phyloP scores from a whole-genome alignment of 1,140 invertebrate genomes.

The Parasteatoda tepidariorum region DNA sequence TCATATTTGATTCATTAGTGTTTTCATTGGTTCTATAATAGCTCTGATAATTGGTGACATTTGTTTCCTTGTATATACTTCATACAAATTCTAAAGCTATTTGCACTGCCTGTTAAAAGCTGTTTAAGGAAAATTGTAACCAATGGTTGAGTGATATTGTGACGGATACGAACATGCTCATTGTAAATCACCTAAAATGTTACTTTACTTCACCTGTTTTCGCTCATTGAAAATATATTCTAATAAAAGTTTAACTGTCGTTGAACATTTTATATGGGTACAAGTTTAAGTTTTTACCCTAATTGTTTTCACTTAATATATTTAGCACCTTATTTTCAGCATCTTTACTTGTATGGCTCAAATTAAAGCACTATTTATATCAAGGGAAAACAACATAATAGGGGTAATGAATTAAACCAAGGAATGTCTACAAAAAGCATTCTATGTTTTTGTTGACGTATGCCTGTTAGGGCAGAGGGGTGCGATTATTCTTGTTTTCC shows the following conservation, averaged over 20 bases:
- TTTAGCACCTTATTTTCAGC: no score
- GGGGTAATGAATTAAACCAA: no score
- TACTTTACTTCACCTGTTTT: neutral
- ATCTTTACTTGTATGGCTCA: no score
- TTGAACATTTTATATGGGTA: neutral
- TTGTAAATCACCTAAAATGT: neutral
- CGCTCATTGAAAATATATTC: neutral
- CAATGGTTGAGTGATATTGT: neutral
- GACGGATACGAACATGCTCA: neutral
- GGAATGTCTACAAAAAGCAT: no score
- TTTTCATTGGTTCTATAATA: neutral
- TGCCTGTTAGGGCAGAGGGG: no score
- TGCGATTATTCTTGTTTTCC: no score
- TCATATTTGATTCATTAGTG: neutral
- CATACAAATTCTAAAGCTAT: conserved; percentile 9
- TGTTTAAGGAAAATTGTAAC: neutral
- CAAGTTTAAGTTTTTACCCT: no score
- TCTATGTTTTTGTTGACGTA: no score
- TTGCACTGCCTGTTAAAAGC: conserved; percentile 29
- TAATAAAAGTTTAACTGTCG: neutral
- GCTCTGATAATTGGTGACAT: neutral
- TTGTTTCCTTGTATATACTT: neutral
- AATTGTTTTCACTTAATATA: no score
- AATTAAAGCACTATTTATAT: no score
- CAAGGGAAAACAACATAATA: no score